Base-by-base conservation (phyloP, 2,113 vertebrate species). In the Perca fluviatilis region DNA sequence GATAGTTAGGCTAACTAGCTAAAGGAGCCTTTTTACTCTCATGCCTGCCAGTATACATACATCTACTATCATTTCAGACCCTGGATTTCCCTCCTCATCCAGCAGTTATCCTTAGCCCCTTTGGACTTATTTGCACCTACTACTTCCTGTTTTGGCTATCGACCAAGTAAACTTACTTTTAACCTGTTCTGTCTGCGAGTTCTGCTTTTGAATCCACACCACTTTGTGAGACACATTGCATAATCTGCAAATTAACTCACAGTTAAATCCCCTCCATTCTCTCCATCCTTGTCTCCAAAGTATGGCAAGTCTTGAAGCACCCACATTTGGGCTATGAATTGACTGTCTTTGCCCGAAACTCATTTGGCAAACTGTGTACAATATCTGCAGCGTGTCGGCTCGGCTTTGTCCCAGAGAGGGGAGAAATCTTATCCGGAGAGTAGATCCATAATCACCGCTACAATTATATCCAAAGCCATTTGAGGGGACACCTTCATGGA, bases 321-420 rank as follows among this genome's bases (percentile, higher is more conserved):
- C 43, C 64, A 6, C n/a, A 57, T 57, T 25, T 71, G 13, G 30
- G 3, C 14, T 18, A 25, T 19, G 19, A 75, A 50, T 21, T 27
- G 3, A 14, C 6, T 47, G 23, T 47, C 15, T 53, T 13, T 58
- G 10, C 5, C n/a, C 36, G 27, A 33, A 47, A 27, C 8, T 13
- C 0, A 72, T 19, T 71, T 71, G 9, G 30, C 23, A 60, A 47
- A 50, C 27, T 72, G 36, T 80, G 5, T 36, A 14, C 3, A 36
- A 36, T 56, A 21, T 74, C 79, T 53, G 36, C 66, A 50, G 25
- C 0, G 1, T 27, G 40, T 73, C 43, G 4, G n/a, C 47, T 77
- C 30, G 47, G n/a, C n/a, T 77, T 71, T 72, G 51, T 53, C 51
- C 57, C 36, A 33, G 62, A 43, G 50, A 46, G 9, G 9, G 62